These are phyloP conservation scores for Tauraco erythrolophus DNA, from an alignment of 2,113 vertebrate genomes.

Conservation along the genomic window DNA sequence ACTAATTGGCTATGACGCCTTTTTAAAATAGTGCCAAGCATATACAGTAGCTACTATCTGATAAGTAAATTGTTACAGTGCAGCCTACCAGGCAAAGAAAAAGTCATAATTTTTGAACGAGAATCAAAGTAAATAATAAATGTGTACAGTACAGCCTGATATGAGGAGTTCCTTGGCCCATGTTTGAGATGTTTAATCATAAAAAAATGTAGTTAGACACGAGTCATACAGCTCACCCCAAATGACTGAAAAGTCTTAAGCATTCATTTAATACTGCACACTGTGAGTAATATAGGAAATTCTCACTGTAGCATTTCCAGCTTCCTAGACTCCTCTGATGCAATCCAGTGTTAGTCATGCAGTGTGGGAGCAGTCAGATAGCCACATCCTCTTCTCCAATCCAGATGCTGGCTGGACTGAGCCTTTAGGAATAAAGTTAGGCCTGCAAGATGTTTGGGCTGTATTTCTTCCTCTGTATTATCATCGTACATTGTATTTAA, in stretches of 20 bases:
- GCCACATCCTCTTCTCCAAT: neutral
- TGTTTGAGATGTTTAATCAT: neutral
- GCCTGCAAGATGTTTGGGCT: neutral
- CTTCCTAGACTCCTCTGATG: neutral
- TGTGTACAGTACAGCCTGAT: neutral
- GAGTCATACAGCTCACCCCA: neutral
- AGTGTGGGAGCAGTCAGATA: neutral
- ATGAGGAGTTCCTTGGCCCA: neutral
- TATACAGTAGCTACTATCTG: neutral
- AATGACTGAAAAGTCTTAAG: neutral
- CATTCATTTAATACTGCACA: neutral
- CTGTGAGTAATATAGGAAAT: constrained; percentile 29
- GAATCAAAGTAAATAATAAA: constrained; percentile 23
- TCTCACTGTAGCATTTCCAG: neutral
- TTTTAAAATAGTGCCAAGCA: constrained; percentile 1
- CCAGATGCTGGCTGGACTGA: neutral
- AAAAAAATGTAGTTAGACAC: neutral
- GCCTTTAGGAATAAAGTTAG: neutral
- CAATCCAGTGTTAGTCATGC: neutral
- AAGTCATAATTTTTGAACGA: constrained; percentile 25
- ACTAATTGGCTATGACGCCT: neutral
- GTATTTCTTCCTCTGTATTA: neutral
- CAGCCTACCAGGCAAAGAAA: neutral
- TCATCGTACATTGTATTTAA: neutral
- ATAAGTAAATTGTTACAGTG: neutral